Base-by-base conservation (phyloP, 2,888 invertebrate genomes). In the Ethmia dodecea region DNA sequence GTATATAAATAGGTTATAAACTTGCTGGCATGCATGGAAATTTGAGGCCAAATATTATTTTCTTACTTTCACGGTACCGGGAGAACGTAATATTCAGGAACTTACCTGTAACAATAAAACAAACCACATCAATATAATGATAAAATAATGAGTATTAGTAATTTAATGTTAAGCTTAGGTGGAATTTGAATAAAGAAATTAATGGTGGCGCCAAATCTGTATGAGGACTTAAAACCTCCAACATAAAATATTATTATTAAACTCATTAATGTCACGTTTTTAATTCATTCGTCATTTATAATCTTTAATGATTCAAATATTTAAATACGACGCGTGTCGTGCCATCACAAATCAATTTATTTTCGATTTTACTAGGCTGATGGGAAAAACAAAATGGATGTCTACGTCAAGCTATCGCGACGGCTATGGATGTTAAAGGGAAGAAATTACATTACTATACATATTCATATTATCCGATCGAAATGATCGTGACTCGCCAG, bases 401-500 rank as follows among this genome's bases (percentile, higher is more conserved):
- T 22, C 22, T 22, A 22, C 8, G 4, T 22, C n/a, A n/a, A 22
- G 22, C 8, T n/a, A n/a, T n/a, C n/a, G n/a, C n/a, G n/a, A n/a
- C n/a, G n/a, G n/a, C n/a, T n/a, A n/a, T n/a, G n/a, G n/a, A 22
- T 22, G 22, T 22, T 22, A 22, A n/a, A 22, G n/a, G n/a, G n/a
- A n/a, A 22, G 22, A 22, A 22, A 22, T 27, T 14, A 10, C 22
- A 22, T 22, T n/a, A n/a, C n/a, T 22, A 33, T 38, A 34, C 12
- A 38, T 38, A 33, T 38, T 38, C 22, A 33, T 37, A 29, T 14
- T 33, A 46, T 42, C n/a, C 8, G 22, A 1, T n/a, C 8, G 8
- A 22, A 22, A 22, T 22, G 42, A 42, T 74, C 78, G 76, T 79
- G 78, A 79, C 75, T 69, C 51, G 62, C 41, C 61, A 75, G 66